phyloP scores from a whole-genome alignment of 2,797 vertebrate species.

The Darevskia mixta region DNA sequence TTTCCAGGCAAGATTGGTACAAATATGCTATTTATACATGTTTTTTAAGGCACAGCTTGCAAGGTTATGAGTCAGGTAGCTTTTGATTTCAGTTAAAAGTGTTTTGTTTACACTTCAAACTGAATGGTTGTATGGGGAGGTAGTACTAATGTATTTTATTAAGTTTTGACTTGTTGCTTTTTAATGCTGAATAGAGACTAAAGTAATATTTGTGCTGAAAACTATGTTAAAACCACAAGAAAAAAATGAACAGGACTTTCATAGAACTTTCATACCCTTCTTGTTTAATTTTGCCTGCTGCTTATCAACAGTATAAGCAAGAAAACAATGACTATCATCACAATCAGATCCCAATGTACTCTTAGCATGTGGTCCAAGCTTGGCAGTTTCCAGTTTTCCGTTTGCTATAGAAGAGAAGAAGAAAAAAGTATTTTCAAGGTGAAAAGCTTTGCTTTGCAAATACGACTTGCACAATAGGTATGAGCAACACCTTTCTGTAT shows the following conservation, averaged over 20 bases:
- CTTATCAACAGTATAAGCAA: slow-evolving; percentile 64
- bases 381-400: slow-evolving; percentile 58
- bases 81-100: neutral
- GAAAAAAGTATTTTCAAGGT: neutral
- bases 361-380: slow-evolving; percentile 48
- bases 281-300: slow-evolving; percentile 49
- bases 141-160: neutral
- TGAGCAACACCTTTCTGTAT: neutral
- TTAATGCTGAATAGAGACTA: neutral
- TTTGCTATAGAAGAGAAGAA: slow-evolving; percentile 55
- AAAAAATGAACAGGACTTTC: neutral
- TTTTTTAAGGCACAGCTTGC: neutral
- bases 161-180: neutral
- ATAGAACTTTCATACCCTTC: neutral
- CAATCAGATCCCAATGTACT: slow-evolving; percentile 69
- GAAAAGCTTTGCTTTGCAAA: neutral
- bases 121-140: neutral
- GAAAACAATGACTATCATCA: slow-evolving; percentile 62
- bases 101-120: neutral
- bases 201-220: neutral
- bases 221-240: neutral
- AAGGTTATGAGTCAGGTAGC: neutral
- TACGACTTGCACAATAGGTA: neutral
- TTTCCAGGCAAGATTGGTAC: neutral
- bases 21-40: neutral